Base-by-base conservation (phyloP, 2,113 vertebrate species). In the Hyla sarda region DNA sequence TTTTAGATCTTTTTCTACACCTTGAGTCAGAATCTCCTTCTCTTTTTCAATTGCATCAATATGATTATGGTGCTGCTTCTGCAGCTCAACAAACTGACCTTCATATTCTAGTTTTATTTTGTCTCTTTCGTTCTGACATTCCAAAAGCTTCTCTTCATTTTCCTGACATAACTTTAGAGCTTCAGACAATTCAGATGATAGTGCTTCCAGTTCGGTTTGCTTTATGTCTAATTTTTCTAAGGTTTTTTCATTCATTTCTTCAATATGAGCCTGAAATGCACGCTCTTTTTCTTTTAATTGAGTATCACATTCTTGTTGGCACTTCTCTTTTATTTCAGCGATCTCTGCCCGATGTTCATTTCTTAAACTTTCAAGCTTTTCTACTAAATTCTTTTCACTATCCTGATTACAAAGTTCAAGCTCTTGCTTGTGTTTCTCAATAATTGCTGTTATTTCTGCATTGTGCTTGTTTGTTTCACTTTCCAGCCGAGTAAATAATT, bases 241-340 rank as follows among this genome's bases (percentile, higher is more conserved):
- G 0, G 92, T 96, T 89, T 96, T 99, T 89, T 95, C 94, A 90
- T 98, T 99, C 95, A 99, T 97, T 74, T 97, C 96, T 90, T 97
- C 92, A 86, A 99, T 93, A 62, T 98, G 96, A 30, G 92, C 90
- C 90, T 92, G 94, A 88, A 98, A 96, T 87, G 95, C 90, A 9
- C 83, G 25, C 89, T 99, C 97, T 89, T 95, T 98, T 60, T 98
- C 95, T 92, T 96, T 96, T 83, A 97, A 34, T 72, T 96, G 77
- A 0, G 21, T 83, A 82, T 95, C 93, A 60, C 94, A 90, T 87
- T 97, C 95, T 87, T 88, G 75, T 79, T 93, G 89, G 47, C 94
- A 91, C 86, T 95, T 94, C 87, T 94, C 91, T 89, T 91, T 91
- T 16, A 98, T 90, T 75, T 95, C 89, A 88, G 95, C 92, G 71